phyloP scores from a whole-genome alignment of 2,888 invertebrate genomes.

The Koerneria pararmatus region DNA sequence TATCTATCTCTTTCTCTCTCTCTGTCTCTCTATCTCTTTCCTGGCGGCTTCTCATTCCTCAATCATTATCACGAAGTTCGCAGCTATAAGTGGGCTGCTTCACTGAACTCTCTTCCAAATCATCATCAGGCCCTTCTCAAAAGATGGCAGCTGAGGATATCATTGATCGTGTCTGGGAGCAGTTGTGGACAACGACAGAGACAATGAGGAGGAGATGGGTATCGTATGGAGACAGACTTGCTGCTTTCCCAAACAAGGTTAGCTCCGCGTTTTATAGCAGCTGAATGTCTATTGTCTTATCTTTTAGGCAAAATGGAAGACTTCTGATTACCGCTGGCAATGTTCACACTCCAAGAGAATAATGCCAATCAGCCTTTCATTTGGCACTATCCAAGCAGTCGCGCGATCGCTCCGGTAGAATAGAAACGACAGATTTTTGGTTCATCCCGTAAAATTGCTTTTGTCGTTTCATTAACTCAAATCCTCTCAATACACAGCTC shows the following conservation, averaged over 20 bases:
- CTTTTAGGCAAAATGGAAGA: neutral
- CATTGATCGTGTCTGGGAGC: slow-evolving; percentile 46
- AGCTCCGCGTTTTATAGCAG: too few relatives aligned
- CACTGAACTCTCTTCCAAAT: neutral
- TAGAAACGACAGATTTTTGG: too few relatives aligned
- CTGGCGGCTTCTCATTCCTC: neutral
- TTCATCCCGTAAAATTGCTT: too few relatives aligned
- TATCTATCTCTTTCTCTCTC: neutral
- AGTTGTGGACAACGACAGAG: slow-evolving; percentile 49
- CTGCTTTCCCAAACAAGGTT: slow-evolving; percentile 1
- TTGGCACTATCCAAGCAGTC: too few relatives aligned
- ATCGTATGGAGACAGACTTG: slow-evolving; percentile 12
- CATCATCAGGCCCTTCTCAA: neutral
- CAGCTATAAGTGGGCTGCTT: too few relatives aligned
- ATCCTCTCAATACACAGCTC: too few relatives aligned
- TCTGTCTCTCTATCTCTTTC: neutral
- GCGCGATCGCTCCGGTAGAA: too few relatives aligned
- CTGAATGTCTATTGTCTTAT: neutral
- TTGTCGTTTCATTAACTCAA: too few relatives aligned
- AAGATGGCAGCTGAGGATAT: slow-evolving; percentile 40
- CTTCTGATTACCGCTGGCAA: too few relatives aligned
- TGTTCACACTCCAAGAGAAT: too few relatives aligned
- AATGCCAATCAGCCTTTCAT: too few relatives aligned
- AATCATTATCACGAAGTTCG: too few relatives aligned
- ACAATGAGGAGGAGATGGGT: slow-evolving; percentile 49